These are phyloP conservation scores for Colossoma macropomum DNA, from an alignment of 2,113 vertebrate species.

Conservation along the genomic window DNA sequence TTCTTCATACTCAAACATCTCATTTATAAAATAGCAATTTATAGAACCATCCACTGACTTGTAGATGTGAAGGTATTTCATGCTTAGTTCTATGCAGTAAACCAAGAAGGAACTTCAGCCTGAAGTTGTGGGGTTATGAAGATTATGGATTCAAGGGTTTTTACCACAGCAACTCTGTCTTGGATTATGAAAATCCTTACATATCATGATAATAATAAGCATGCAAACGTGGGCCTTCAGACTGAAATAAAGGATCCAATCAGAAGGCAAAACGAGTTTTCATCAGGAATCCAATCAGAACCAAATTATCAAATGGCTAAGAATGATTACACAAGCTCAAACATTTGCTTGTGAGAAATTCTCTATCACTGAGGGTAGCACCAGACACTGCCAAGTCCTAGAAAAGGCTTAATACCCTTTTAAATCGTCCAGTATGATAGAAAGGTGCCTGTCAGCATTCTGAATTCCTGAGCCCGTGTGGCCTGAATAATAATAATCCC, in stretches of 20 bases:
- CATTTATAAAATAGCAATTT: too few relatives aligned
- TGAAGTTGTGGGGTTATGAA: too few relatives aligned
- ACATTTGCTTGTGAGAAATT: background rate
- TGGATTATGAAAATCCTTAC: too few relatives aligned
- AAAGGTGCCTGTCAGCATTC: slow-evolving; percentile 43
- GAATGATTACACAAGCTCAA: slow-evolving; percentile 9
- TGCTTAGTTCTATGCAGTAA: too few relatives aligned
- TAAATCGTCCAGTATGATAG: slow-evolving; percentile 32
- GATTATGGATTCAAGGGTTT: too few relatives aligned
- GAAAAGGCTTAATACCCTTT: background rate
- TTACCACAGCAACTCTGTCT: too few relatives aligned
- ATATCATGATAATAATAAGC: too few relatives aligned
- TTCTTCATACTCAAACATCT: too few relatives aligned
- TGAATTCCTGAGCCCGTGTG: slow-evolving; percentile 2
- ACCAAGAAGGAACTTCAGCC: too few relatives aligned
- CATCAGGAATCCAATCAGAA: background rate
- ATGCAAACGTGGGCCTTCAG: too few relatives aligned
- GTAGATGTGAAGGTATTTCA: too few relatives aligned
- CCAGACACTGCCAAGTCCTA: too few relatives aligned
- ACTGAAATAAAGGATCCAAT: background rate
- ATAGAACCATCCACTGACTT: background rate
- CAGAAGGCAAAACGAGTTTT: background rate
- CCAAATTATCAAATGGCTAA: background rate
- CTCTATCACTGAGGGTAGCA: background rate
- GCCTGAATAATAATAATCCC: slow-evolving; percentile 9